Base-by-base conservation (phyloP, 2,797 vertebrate species). In the Syngnathus acus region DNA sequence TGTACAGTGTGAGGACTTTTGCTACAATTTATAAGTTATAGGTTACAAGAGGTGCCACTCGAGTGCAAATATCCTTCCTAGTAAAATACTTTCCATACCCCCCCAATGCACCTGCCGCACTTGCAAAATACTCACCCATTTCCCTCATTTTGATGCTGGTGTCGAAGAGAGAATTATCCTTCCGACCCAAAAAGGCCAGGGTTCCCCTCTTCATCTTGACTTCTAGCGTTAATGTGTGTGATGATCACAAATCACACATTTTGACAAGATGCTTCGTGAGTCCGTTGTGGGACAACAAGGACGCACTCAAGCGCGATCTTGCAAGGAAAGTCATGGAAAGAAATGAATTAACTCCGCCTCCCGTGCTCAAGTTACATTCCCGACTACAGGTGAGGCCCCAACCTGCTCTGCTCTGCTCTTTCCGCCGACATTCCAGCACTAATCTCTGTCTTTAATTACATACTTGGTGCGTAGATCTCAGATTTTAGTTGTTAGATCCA, bases 101-200 rank as follows among this genome's bases (percentile, higher is more conserved):
- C 10, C 21, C 47, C 62, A 6, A 16, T 43, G 5, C 47, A 23
- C 43, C 14, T 64, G 43, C 47, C 11, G 1, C n/a, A 14, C 14
- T 38, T 26, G 32, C 13, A 9, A 40, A 10, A 19, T 43, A 87
- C 92, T 92, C 78, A 92, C 92, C 91, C 65, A 87, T 80, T 14
- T 91, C 90, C 67, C 77, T 84, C 62, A 86, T 77, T 78, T 89
- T 80, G 59, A 89, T 32, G 13, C 63, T 87, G 76, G 82, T 89
- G 85, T 85, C 91, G 77, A 86, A 92, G 3, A 92, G 89, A 61
- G 86, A 88, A 1, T 71, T 78, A 64, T 74, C 90, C 78, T 89
- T 93, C 60, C 87, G 87, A 78, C 84, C 75, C 80, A 88, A 37
- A 73, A 92, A 82, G 50, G 89, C 53, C 37, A 87, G 57, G 48